A percentile compares a stretch with the other conserved stretches of the same genome.
These are phyloP conservation scores for Orchestia grillus DNA, from an alignment of 1,140 invertebrate genomes.

Conservation along the genomic window DNA sequence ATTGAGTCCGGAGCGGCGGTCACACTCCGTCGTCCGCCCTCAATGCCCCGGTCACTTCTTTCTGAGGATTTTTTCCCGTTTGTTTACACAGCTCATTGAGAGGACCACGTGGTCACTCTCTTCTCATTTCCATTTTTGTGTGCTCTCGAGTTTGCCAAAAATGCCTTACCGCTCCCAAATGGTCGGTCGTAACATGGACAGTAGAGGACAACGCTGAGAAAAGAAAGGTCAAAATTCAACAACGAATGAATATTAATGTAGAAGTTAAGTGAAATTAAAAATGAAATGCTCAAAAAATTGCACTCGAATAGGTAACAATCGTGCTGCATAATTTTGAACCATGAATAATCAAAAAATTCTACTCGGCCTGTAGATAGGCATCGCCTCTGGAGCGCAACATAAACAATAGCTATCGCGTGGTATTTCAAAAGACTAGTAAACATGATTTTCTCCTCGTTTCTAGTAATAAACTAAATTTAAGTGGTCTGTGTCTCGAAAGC, in stretches of 20 bases:
- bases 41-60: background rate
- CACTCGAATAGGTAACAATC: background rate
- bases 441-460: background rate
- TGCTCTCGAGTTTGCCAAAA: background rate
- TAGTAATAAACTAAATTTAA: background rate
- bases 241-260: background rate
- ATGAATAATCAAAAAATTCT: background rate
- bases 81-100: constrained; percentile 9
- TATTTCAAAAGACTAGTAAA: background rate
- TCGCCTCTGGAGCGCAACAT: background rate
- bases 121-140: background rate
- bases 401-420: background rate
- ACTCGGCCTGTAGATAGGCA: too few species aligned
- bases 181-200: background rate
- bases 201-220: background rate
- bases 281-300: background rate
- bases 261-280: background rate
- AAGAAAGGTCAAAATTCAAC: background rate
- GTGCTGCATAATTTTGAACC: background rate
- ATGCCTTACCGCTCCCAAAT: background rate
- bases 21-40: background rate
- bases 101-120: background rate
- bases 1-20: constrained; percentile 18
- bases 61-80: background rate
- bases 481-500: background rate